Percentiles rank a stretch among this genome's conserved stretches.
These are phyloP conservation scores for Erpornis zantholeuca DNA, from an alignment of 2,113 vertebrate species.

Conservation along the genomic window DNA sequence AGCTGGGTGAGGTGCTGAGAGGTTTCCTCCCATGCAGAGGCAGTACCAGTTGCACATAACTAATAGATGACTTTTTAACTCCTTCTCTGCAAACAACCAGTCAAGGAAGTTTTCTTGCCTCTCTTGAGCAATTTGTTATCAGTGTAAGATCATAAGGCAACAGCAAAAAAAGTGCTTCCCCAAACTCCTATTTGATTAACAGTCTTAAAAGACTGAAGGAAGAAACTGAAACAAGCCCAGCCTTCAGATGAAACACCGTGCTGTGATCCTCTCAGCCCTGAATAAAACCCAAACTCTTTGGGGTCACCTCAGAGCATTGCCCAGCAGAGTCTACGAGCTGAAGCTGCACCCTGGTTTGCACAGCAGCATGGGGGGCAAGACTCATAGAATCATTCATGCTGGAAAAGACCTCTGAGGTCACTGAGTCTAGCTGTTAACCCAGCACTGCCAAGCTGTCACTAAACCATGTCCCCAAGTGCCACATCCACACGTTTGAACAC, in stretches of 20 bases:
- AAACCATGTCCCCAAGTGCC: background rate
- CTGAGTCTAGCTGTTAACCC: rapidly evolving
- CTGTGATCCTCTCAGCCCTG: background rate
- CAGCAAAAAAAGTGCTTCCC: background rate
- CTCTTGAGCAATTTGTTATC: background rate
- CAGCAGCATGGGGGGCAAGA: background rate
- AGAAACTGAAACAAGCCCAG: background rate
- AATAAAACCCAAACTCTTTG: background rate
- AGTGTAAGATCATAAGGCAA: background rate
- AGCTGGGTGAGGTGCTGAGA: background rate
- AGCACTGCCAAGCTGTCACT: background rate
- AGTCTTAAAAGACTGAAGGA: background rate
- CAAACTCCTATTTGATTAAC: background rate
- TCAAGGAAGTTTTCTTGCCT: background rate
- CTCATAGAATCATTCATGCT: background rate
- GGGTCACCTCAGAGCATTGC: background rate
- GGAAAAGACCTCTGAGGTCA: background rate
- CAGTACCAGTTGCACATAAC: background rate
- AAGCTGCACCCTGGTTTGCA: background rate
- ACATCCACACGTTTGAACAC: background rate
- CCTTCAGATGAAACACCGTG: background rate
- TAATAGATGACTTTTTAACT: background rate
- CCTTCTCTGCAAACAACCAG: background rate
- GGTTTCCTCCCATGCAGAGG: background rate
- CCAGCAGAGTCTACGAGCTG: rapidly evolving